These are phyloP conservation scores for Exocentrus adspersus DNA, from an alignment of 2,888 invertebrate species.

Conservation along the genomic window DNA sequence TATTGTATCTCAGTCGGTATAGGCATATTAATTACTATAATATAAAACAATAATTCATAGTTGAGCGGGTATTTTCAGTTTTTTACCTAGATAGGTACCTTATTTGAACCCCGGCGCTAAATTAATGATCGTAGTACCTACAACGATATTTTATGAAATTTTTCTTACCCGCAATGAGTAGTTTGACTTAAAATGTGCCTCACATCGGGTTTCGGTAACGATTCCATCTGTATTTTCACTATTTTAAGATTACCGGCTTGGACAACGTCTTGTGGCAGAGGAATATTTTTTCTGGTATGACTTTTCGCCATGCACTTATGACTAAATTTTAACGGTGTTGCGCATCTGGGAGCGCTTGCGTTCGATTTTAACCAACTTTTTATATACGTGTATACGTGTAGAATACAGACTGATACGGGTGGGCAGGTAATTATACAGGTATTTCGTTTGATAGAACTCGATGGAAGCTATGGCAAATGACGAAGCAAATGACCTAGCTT, in stretches of 20 bases:
- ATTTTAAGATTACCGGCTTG: too few relatives aligned
- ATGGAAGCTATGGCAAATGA: background rate
- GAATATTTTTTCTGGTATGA: background rate
- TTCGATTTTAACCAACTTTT: background rate
- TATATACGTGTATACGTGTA: background rate
- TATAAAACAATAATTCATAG: background rate
- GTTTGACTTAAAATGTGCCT: background rate
- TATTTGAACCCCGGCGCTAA: too few relatives aligned
- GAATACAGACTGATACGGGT: too few relatives aligned
- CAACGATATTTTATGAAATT: background rate
- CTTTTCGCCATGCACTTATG: background rate
- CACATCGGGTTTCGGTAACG: background rate
- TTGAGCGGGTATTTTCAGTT: too few relatives aligned
- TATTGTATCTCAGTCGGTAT: too few relatives aligned
- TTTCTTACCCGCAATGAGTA: background rate
- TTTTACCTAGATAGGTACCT: too few relatives aligned
- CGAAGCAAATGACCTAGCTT: background rate
- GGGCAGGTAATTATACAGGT: too few relatives aligned
- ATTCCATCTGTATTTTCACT: too few relatives aligned
- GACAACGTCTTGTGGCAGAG: too few relatives aligned
- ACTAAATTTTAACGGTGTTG: background rate
- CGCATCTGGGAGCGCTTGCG: background rate
- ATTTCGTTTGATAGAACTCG: too few relatives aligned
- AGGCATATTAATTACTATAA: background rate
- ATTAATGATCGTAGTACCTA: too few relatives aligned